These are phyloP conservation scores for Myathropa florea DNA, from an alignment of 2,888 invertebrate species.

Conservation along the genomic window DNA sequence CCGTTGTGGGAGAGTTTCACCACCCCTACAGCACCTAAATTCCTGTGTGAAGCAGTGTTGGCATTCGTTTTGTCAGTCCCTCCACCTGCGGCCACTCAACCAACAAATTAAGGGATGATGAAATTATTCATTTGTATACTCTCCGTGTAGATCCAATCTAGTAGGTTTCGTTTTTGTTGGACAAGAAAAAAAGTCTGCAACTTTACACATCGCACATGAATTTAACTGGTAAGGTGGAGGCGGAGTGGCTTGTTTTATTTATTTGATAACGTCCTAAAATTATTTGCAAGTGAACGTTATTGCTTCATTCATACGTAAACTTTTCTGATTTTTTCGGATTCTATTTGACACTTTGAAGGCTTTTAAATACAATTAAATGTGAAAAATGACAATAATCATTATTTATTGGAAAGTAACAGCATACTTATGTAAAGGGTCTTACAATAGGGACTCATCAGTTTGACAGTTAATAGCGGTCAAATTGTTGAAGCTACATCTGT, in stretches of 20 bases:
- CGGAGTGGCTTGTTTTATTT: neutral
- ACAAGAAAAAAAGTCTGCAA: neutral
- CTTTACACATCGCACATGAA: neutral
- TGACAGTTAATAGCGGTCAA: no score
- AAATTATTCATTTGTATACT: constrained; percentile 37
- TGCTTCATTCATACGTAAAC: neutral
- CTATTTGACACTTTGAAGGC: no score
- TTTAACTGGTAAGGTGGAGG: neutral
- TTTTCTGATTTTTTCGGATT: neutral
- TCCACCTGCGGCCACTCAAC: constrained; percentile 31
- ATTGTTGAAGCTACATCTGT: no score
- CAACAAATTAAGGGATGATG: constrained; percentile 33
- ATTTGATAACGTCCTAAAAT: neutral
- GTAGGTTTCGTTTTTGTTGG: neutral
- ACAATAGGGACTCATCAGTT: no score
- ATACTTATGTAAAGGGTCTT: no score
- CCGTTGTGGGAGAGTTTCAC: neutral
- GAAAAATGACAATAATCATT: no score
- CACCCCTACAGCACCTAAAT: neutral
- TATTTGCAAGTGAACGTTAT: neutral
- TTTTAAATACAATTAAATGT: no score
- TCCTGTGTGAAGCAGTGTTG: neutral
- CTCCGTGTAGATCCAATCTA: constrained; percentile 1
- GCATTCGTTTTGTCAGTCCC: neutral
- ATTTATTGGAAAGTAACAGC: no score